Evolutionary conservation across 2,797 vertebrate genomes (phyloP).

Genomic region (Semotilus atromaculatus): DNA sequence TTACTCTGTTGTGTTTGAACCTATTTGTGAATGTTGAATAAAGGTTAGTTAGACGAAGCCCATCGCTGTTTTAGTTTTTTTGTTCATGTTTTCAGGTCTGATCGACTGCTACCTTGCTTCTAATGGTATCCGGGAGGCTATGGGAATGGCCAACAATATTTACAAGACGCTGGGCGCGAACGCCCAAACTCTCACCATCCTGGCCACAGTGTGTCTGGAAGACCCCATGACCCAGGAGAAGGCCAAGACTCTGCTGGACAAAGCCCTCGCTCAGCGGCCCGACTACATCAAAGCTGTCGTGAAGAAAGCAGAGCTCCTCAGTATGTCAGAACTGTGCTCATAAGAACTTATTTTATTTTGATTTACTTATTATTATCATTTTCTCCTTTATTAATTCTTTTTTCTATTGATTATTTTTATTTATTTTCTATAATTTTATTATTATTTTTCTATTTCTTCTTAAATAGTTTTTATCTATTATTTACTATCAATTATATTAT

Average conservation of each 20-base stretch:
- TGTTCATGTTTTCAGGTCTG: slow-evolving; percentile 78
- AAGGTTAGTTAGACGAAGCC: not conserved
- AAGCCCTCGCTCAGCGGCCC: slow-evolving; percentile 93
- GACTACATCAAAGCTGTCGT: slow-evolving; percentile 98
- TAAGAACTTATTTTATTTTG: not conserved
- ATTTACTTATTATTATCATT: not conserved
- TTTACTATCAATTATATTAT: not conserved
- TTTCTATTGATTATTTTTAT: not conserved
- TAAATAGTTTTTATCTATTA: not conserved
- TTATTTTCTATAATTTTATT: not conserved
- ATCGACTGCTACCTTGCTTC: slow-evolving; percentile 97
- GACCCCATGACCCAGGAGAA: slow-evolving; percentile 97
- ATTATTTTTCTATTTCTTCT: not conserved
- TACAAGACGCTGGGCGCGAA: slow-evolving; percentile 98
- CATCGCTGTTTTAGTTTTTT: not conserved
- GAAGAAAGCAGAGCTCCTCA: slow-evolving; percentile 96
- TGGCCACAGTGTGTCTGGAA: slow-evolving; percentile 96
- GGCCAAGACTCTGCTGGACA: slow-evolving; percentile 94
- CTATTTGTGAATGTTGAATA: not conserved
- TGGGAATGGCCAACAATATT: slow-evolving; percentile 99
- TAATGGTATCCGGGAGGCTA: slow-evolving; percentile 95
- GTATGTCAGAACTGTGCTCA: slow-evolving; percentile 71
- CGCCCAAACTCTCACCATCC: slow-evolving; percentile 93
- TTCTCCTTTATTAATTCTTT: not conserved
- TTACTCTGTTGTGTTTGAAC: not conserved